Evolutionary conservation across 2,888 invertebrate genomes (phyloP), one percentile per base, ranked within the genome.

Genomic region (Disparrhopalites patrizii): DNA sequence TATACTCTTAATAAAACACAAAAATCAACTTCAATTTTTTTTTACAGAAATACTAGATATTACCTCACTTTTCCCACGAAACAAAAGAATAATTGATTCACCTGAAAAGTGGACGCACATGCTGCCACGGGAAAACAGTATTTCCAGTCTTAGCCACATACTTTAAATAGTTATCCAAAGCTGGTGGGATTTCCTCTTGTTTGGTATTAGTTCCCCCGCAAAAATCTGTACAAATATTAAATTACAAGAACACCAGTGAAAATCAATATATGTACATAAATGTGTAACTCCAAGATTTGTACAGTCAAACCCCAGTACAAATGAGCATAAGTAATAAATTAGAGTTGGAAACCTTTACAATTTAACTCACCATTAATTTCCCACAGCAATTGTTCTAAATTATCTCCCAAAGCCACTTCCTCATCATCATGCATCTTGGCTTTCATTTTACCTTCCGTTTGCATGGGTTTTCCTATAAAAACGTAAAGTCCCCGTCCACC

Each of bases 111-210:
- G 88, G 87, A 80, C 93, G 93, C 57, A 95, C 85, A 71, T 89
- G 83, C 51, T 89, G 82, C 95, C 95, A 96, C 77, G 93, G 92
- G 79, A 92, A 95, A 72, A 95, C 86, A 38, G 93, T 92, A 81
- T 95, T 93, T 71, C 96, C 95, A 77, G 93, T 94, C 80, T 90
- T 90, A 4, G 95, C 95, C 74, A 96, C 92, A 82, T 89, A 90
- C 74, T 85, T 85, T 73, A 96, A 83, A 79, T 93, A 95, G 68
- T 93, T 92, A 77, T 95, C 93, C 68, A 96, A 82, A 78, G 92
- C 88, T 70, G 88, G 86, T 23, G 94, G 93, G 76, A 95, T 92
- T 76, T 89, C 90, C 79, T 88, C 88, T 43, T 81, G 75, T 23
- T 56, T 57, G n/a, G 36, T 13, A 40, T 78, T 78, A 68, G 77